Evolutionary conservation across 2,888 invertebrate genomes (phyloP).

Genomic region (Yponomeuta sedellus): DNA sequence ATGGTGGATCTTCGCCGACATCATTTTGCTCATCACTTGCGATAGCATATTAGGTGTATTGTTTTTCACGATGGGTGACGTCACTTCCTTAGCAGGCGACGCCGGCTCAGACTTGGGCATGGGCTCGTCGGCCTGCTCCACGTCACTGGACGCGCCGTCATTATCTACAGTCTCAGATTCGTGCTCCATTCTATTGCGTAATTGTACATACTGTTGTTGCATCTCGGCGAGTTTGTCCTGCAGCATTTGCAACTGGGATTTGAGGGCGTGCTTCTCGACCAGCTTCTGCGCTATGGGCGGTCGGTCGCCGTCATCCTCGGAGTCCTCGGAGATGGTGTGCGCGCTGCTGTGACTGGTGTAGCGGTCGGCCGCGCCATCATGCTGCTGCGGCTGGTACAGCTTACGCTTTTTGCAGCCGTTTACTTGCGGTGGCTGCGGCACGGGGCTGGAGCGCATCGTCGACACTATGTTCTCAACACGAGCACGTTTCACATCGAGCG

Average conservation of each 20-base stretch:
- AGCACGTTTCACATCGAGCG: slow-evolving; percentile 91
- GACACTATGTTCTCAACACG: slow-evolving; percentile 97
- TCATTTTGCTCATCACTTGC: slow-evolving; percentile 81
- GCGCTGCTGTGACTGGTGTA: slow-evolving; percentile 68
- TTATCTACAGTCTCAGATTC: slow-evolving; percentile 85
- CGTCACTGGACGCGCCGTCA: slow-evolving; percentile 84
- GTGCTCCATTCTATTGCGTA: slow-evolving; percentile 90
- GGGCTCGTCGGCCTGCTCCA: slow-evolving; percentile 75
- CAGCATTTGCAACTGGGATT: slow-evolving; percentile 90
- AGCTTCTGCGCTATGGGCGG: slow-evolving; percentile 89
- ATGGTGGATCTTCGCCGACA: slow-evolving; percentile 78
- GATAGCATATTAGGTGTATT: slow-evolving; percentile 75
- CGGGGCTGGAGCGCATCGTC: slow-evolving; percentile 92
- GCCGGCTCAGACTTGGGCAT: slow-evolving; percentile 77
- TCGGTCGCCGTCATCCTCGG: slow-evolving; percentile 85
- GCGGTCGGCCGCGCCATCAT: slow-evolving; percentile 82
- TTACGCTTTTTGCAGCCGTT: slow-evolving; percentile 98
- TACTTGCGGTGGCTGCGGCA: slow-evolving; percentile 83
- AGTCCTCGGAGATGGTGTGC: slow-evolving; percentile 78
- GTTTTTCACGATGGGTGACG: slow-evolving; percentile 59
- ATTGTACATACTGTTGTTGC: slow-evolving; percentile 92
- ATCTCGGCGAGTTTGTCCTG: slow-evolving; percentile 93
- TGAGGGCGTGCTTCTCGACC: slow-evolving; percentile 90
- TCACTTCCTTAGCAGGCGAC: slow-evolving; percentile 71
- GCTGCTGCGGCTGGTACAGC: slow-evolving; percentile 96